Evolutionary conservation across 2,888 invertebrate genomes (phyloP), one percentile per base, ranked within the genome.

Genomic region (Idaea straminata): DNA sequence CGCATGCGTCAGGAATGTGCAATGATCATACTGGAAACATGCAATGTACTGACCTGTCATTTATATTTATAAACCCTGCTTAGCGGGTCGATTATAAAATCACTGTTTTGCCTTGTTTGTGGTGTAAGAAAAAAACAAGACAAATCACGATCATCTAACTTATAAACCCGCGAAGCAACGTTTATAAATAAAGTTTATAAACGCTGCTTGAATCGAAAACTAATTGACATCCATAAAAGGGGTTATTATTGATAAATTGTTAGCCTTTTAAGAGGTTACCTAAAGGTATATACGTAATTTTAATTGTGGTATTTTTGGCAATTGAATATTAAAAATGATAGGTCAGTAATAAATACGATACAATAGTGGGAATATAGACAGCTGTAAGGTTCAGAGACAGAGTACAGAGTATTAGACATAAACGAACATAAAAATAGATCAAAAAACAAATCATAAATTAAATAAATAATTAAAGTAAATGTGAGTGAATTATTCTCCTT

Each of bases 321-420:
- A 36, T 36, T 5, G 36, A 6, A 38, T 13, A 58, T n/a, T 77
- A 75, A 83, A 86, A 84, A 78, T 74, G 81, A 85, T 82, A 77
- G 84, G 85, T 80, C 90, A 83, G 85, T 78, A 83, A 80, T 75
- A 77, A 77, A 83, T 80, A 76, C 86, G 76, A 83, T 77, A 83
- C 76, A 82, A 75, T 79, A 84, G 81, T 81, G 78, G 83, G 83
- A 79, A 77, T 75, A 80, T 77, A 79, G 78, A 82, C 75, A 87
- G 82, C 83, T 87, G 88, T 89, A 86, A 77, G 86, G 87, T 87
- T 83, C 83, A 89, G 83, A 86, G 82, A 84, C 74, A 83, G 83
- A 87, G 88, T 89, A 88, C 84, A 91, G 89, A 89, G 84, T 86
- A 83, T 82, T 75, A 77, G 85, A 87, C 83, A 73, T 71, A 73